Evolutionary conservation across 2,888 invertebrate species (phyloP), one percentile per base, ranked within the genome.

Genomic region (Erannis defoliaria): DNA sequence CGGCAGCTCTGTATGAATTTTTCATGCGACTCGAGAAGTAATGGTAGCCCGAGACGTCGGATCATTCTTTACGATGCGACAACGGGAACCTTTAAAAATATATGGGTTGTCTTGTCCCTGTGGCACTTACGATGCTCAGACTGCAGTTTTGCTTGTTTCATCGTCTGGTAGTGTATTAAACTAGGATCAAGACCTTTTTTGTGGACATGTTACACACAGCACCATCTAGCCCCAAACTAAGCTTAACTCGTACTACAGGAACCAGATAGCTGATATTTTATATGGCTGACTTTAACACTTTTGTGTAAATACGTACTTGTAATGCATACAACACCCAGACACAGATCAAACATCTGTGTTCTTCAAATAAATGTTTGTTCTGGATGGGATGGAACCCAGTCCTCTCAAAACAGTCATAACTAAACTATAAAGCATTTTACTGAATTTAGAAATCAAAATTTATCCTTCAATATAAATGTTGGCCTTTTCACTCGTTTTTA

Each of bases 41-140:
- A 90, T 90, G 89, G 90, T 82, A 84, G 85, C 86, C 73, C 75
- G 83, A 88, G 86, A 88, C 88, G 79, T 71, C 77, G 89, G 86
- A 90, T 92, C 92, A 92, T 91, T 92, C 90, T 93, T 93, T 92
- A 92, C 89, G 91, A 90, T 82, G 80, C 83, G 88, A 90, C 89
- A 88, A 86, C 86, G 76, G 62, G 81, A 81, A 79, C 84, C 81
- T 86, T 86, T 86, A 85, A 88, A 85, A 85, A 86, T 86, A 88
- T 88, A 88, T 78, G 78, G 77, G 81, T 80, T 81, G 80, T 82
- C 75, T 69, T 68, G 68, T 71, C 60, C 64, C 42, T 43, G 55
- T 49, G 43, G 37, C 57, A 58, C 55, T 56, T 23, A 38, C 43
- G 50, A 53, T 49, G 58, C 57, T 51, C 62, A 45, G 55, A 58